Conservation (phyloP, 2,113 vertebrate species). For the Chaenogobius annularis region DNA sequence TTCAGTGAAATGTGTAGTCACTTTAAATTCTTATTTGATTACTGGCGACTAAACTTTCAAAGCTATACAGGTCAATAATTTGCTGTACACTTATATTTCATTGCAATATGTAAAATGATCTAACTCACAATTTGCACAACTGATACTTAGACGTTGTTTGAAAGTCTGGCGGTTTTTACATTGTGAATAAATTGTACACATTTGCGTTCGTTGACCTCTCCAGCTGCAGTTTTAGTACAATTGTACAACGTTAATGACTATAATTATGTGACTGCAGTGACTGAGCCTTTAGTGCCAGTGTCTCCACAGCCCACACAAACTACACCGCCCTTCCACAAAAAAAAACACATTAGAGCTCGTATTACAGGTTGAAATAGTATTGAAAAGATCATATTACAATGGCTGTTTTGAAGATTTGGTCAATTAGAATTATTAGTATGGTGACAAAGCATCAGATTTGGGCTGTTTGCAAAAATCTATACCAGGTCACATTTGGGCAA, state of each 20-base stretch:
- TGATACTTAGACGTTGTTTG: too few relatives aligned
- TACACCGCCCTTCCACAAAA: background rate
- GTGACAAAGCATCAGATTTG: too few relatives aligned
- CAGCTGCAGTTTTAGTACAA: conserved; percentile 29
- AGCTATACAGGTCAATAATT: background rate
- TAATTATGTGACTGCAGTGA: conserved; percentile 58
- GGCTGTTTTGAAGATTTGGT: background rate
- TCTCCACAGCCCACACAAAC: conserved; percentile 3
- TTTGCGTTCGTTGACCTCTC: conserved; percentile 42
- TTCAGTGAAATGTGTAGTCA: too few relatives aligned
- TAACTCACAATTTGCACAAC: background rate
- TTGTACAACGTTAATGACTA: conserved; percentile 54
- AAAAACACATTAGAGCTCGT: background rate
- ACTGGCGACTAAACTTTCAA: too few relatives aligned
- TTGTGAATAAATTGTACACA: conserved; percentile 11
- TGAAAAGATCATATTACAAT: background rate
- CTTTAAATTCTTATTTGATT: too few relatives aligned
- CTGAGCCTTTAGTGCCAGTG: conserved; percentile 50
- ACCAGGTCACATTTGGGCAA: too few relatives aligned
- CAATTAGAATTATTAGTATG: background rate
- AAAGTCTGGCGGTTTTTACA: too few relatives aligned
- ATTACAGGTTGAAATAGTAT: background rate
- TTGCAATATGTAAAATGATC: too few relatives aligned
- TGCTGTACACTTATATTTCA: background rate
- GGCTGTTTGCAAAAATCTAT: too few relatives aligned